phyloP scores from a whole-genome alignment of 1,140 invertebrate genomes.

The Ceratosolen fusciceps region DNA sequence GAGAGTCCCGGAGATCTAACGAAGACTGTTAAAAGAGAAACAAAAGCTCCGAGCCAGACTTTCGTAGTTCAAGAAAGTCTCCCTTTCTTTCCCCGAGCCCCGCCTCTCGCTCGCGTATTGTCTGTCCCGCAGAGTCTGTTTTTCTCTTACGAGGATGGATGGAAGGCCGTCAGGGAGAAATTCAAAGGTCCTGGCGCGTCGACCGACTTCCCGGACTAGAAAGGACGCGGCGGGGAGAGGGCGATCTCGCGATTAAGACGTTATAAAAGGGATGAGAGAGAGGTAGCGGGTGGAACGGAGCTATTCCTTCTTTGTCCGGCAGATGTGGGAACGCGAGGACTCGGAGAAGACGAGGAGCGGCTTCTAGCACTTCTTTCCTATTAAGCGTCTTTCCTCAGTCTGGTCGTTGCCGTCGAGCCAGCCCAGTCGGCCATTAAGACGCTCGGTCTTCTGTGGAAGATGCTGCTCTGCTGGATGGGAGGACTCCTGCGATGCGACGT shows the following conservation, averaged over 20 bases:
- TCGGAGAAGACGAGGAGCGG: conserved; percentile 49
- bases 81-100: background rate
- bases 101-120: too few species aligned
- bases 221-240: conserved; percentile 49
- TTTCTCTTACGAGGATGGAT: conserved; percentile 47
- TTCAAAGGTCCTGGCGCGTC: conserved; percentile 61
- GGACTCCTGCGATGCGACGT: background rate
- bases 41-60: conserved; percentile 24
- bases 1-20: background rate
- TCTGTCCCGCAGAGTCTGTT: too few species aligned
- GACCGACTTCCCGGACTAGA: conserved; percentile 23
- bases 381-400: conserved; percentile 66
- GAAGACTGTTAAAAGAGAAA: conserved; percentile 9
- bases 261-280: conserved; percentile 61
- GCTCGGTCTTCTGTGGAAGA: conserved; percentile 64
- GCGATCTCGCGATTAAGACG: conserved; percentile 63
- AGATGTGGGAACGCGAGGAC: conserved; percentile 29
- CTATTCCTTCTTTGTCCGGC: conserved; percentile 39
- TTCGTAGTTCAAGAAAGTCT: conserved; percentile 22
- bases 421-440: conserved; percentile 61
- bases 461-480: too few species aligned
- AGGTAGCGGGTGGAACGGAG: conserved; percentile 38
- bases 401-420: conserved; percentile 53
- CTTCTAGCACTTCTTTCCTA: conserved; percentile 63
- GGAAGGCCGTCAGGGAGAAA: conserved; percentile 57